A percentile compares a stretch with the other conserved stretches of the same genome.
Conservation (phyloP, 2,113 vertebrate species). For the Xenopus borealis region DNA sequence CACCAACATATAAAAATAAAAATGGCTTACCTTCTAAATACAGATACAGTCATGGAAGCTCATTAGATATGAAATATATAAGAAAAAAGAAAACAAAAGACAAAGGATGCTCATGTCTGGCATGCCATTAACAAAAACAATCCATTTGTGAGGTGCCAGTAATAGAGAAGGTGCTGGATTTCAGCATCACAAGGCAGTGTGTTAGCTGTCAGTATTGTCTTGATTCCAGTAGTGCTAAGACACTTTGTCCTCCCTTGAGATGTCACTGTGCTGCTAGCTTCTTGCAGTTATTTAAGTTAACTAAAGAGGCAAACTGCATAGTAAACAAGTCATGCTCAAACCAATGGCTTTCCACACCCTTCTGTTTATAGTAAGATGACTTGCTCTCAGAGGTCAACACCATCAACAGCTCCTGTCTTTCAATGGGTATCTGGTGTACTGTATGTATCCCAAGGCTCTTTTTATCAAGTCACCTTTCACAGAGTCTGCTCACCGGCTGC, state of each 20-base stretch:
- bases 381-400: slow-evolving; percentile 69
- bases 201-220: slow-evolving; percentile 47
- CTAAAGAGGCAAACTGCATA: slow-evolving; percentile 61
- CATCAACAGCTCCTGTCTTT: slow-evolving; percentile 68
- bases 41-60: not conserved
- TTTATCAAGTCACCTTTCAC: slow-evolving; percentile 59
- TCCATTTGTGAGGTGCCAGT: slow-evolving; percentile 46
- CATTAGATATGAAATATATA: not conserved
- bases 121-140: slow-evolving; percentile 45
- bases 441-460: slow-evolving; percentile 63
- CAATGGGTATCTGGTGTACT: slow-evolving; percentile 61
- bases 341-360: slow-evolving; percentile 68
- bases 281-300: slow-evolving; percentile 61
- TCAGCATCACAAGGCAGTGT: slow-evolving; percentile 40
- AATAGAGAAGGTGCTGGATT: slow-evolving; percentile 38
- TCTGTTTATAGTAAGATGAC: slow-evolving; percentile 77
- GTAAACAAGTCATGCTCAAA: slow-evolving; percentile 66
- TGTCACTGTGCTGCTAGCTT: slow-evolving; percentile 48
- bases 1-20: no score
- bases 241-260: slow-evolving; percentile 55
- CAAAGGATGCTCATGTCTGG: not conserved
- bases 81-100: slow-evolving; percentile 8
- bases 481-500: slow-evolving; percentile 63
- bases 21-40: slow-evolving; percentile 24
- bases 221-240: slow-evolving; percentile 54